phyloP scores from a whole-genome alignment of 2,888 invertebrate genomes.

The Chesias legatella region DNA sequence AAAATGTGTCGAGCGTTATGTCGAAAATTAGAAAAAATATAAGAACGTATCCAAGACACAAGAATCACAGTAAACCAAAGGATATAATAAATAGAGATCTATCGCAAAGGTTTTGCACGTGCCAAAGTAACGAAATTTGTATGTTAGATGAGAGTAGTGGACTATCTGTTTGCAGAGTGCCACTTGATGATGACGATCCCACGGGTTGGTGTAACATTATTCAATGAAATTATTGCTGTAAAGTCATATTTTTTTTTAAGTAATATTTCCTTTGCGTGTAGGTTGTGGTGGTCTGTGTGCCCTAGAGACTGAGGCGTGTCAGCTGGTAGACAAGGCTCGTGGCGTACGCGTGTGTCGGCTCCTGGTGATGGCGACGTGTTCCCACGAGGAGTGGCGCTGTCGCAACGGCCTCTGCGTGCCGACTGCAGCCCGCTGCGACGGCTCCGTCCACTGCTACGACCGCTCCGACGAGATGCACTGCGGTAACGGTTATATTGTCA shows the following conservation, averaged over 20 bases:
- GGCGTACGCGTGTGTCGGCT: slow-evolving; percentile 80
- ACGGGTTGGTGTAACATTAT: slow-evolving; percentile 63
- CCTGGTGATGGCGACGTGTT: slow-evolving; percentile 80
- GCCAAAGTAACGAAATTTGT: slow-evolving; percentile 81
- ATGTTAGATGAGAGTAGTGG: slow-evolving; percentile 82
- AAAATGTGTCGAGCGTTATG: slow-evolving; percentile 48
- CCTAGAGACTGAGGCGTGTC: slow-evolving; percentile 83
- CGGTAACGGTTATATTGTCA: slow-evolving; percentile 67
- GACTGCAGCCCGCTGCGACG: slow-evolving; percentile 83
- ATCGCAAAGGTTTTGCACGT: slow-evolving; percentile 71
- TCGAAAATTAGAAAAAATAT: slow-evolving; percentile 69
- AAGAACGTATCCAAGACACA: slow-evolving; percentile 63
- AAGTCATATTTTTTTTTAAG: too few relatives aligned
- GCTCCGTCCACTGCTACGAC: slow-evolving; percentile 86
- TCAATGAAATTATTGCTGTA: neutral
- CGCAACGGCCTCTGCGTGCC: slow-evolving; percentile 86
- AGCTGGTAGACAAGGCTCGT: slow-evolving; percentile 75
- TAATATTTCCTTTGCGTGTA: too few relatives aligned
- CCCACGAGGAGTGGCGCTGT: slow-evolving; percentile 85
- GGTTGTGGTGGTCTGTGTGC: slow-evolving; percentile 85
- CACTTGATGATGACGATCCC: slow-evolving; percentile 78
- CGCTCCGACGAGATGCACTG: slow-evolving; percentile 87
- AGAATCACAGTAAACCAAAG: slow-evolving; percentile 48
- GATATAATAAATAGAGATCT: slow-evolving; percentile 63
- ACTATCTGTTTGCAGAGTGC: slow-evolving; percentile 77